Base-by-base conservation (phyloP, 2,113 vertebrate species). In the Sarotherodon lohbergeri region DNA sequence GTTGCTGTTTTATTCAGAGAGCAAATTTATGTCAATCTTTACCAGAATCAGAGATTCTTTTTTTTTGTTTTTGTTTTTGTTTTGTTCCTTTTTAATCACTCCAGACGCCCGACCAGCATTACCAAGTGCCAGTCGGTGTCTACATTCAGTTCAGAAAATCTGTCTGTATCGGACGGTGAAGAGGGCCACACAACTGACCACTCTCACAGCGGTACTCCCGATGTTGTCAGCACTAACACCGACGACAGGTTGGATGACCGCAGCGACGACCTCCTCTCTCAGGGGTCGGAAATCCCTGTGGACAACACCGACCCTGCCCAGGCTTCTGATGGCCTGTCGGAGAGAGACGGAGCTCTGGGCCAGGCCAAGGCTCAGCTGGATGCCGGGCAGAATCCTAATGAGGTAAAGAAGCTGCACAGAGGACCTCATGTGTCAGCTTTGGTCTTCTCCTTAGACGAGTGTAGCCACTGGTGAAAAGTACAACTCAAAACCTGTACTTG, bases 81-180 rank as follows among this genome's bases (percentile, higher is more conserved):
- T 81, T 81, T 11, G 2, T 66, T 46, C 17, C 36, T 63, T 59
- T 14, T 61, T 6, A 4, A 24, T 80, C 24, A 46, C 79, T 34
- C 16, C 79, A 98, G 98, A 94, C 96, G 97, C 66, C 96, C 97
- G 93, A 93, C 96, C 39, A 96, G 97, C 83, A 97, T 97, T 95
- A 98, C 97, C 82, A 98, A 98, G 93, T 98, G 97, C 89, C 98
- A 97, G 95, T 99, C 98, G 19, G 96, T 97, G 56, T 98, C 97
- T 13, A 98, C 98, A 80, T 98, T 98, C 96, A 99, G 98, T 94
- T 98, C 98, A 1, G 98, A 99, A 95, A 99, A 99, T 86, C 96
- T 98, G 71, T 97, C 97, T 0, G 97, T 97, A 41, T 98, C 98
- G 0, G 98, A 98, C 11, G 97, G 97, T 7, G 98, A 98, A 88